These are phyloP conservation scores for Hippocampus abdominalis DNA, from an alignment of 2,113 vertebrate genomes.

Conservation along the genomic window DNA sequence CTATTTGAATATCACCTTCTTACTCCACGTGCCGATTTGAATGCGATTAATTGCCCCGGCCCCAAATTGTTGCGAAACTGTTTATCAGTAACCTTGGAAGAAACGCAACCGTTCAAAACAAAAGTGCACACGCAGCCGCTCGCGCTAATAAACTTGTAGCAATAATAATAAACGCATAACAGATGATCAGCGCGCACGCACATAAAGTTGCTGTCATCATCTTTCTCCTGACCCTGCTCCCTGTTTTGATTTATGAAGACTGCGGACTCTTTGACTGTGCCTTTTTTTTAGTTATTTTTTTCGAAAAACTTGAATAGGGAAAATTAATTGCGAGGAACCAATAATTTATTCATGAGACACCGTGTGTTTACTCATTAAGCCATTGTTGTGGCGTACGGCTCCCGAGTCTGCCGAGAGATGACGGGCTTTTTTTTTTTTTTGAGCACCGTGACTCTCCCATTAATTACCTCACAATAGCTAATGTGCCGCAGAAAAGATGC, in stretches of 20 bases:
- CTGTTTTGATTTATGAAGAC: constrained; percentile 62
- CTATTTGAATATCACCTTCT: too few species aligned
- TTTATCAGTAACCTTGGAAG: not conserved
- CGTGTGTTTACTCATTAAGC: constrained; percentile 72
- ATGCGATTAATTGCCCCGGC: too few species aligned
- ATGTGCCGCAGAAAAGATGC: constrained; percentile 65
- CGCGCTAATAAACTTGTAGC: not conserved
- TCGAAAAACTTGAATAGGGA: constrained; percentile 45
- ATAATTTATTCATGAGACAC: constrained; percentile 70
- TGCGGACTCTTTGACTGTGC: constrained; percentile 22
- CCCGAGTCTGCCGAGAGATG: constrained; percentile 59
- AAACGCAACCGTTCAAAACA: not conserved
- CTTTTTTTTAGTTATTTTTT: constrained; percentile 28
- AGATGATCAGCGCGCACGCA: constrained; percentile 11
- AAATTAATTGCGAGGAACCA: constrained; percentile 64
- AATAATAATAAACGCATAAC: constrained; percentile 23
- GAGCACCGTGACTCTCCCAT: constrained; percentile 59
- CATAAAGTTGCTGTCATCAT: constrained; percentile 25
- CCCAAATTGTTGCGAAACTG: not conserved
- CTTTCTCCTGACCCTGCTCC: constrained; percentile 5
- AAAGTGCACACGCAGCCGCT: constrained; percentile 5
- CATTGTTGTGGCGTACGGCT: constrained; percentile 62
- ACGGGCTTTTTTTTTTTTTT: constrained; percentile 63
- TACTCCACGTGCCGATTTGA: too few species aligned
- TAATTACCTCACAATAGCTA: constrained; percentile 71